Percentiles rank a stretch among this genome's conserved stretches.
Evolutionary conservation across 1,140 invertebrate species (phyloP).

Genomic region (Brachystomella parvula): DNA sequence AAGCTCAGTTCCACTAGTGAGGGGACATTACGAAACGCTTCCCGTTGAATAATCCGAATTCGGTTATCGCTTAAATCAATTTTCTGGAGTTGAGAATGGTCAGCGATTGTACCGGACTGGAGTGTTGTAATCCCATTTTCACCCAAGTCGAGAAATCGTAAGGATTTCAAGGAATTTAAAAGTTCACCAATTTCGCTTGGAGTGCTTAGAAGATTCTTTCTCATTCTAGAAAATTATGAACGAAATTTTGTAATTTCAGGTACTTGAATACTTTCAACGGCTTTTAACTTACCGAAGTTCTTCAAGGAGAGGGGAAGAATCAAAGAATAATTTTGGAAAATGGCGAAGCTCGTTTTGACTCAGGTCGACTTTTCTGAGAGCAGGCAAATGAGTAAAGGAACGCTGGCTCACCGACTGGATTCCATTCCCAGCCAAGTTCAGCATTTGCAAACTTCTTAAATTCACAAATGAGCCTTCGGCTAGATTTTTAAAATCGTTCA

Average conservation of each 20-base stretch:
- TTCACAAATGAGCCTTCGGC: conserved; percentile 71
- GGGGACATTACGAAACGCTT: conserved; percentile 70
- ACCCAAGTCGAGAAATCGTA: conserved; percentile 67
- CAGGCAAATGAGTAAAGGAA: conserved; percentile 67
- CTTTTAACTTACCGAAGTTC: conserved; percentile 71
- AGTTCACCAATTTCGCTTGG: conserved; percentile 48
- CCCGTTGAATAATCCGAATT: conserved; percentile 60
- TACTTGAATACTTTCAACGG: background rate
- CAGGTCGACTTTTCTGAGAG: conserved; percentile 61
- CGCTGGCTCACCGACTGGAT: conserved; percentile 67
- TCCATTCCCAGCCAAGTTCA: conserved; percentile 63
- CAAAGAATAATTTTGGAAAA: conserved; percentile 69
- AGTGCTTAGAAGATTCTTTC: conserved; percentile 48
- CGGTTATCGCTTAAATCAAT: conserved; percentile 71
- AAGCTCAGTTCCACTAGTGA: conserved; percentile 67
- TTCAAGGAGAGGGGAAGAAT: conserved; percentile 54
- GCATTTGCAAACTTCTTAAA: conserved; percentile 57
- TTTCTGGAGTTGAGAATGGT: conserved; percentile 67
- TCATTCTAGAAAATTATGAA: conserved; percentile 22
- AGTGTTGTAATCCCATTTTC: conserved; percentile 62
- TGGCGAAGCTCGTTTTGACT: conserved; percentile 67
- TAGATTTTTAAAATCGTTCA: conserved; percentile 61
- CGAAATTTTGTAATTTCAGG: conserved; percentile 1
- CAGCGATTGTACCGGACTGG: conserved; percentile 61
- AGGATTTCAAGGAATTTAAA: conserved; percentile 62